phyloP scores from a whole-genome alignment of 2,888 invertebrate genomes.

The Latrodectus hesperus region DNA sequence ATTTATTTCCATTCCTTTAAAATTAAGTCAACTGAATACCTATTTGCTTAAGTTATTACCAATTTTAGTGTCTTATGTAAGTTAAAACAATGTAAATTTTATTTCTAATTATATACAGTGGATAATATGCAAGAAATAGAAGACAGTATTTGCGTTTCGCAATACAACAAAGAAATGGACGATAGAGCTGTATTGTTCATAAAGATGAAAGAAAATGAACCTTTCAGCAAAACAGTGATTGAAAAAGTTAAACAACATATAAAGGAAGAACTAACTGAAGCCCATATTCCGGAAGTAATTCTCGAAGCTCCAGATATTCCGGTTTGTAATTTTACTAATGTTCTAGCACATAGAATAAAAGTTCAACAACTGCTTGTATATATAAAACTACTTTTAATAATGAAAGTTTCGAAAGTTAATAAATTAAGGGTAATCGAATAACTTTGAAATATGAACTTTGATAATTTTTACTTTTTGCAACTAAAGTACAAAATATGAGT shows the following conservation, averaged over 20 bases:
- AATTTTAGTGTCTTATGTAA: too few relatives aligned
- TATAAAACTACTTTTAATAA: too few relatives aligned
- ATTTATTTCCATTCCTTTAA: too few relatives aligned
- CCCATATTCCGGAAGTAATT: constrained; percentile 78
- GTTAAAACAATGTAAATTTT: too few relatives aligned
- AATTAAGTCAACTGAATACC: too few relatives aligned
- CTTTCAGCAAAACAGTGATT: constrained; percentile 75
- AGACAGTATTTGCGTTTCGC: constrained; percentile 78
- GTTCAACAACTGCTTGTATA: too few relatives aligned
- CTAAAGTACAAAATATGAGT: too few relatives aligned
- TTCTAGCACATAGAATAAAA: neutral
- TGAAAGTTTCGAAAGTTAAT: too few relatives aligned
- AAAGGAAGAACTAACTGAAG: constrained; percentile 76
- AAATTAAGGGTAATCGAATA: too few relatives aligned
- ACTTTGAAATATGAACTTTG: too few relatives aligned
- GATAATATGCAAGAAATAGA: constrained; percentile 77
- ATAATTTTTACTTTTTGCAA: too few relatives aligned
- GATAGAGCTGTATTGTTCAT: constrained; percentile 79
- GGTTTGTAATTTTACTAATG: constrained; percentile 52
- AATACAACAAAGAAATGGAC: constrained; percentile 76
- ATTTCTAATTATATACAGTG: constrained; percentile 73
- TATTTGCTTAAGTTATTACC: too few relatives aligned
- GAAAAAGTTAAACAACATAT: constrained; percentile 75
- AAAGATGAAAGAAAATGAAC: constrained; percentile 75
- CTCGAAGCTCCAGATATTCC: constrained; percentile 77